phyloP scores from a whole-genome alignment of 2,888 invertebrate species.

The Heteromyza rotundicornis region DNA sequence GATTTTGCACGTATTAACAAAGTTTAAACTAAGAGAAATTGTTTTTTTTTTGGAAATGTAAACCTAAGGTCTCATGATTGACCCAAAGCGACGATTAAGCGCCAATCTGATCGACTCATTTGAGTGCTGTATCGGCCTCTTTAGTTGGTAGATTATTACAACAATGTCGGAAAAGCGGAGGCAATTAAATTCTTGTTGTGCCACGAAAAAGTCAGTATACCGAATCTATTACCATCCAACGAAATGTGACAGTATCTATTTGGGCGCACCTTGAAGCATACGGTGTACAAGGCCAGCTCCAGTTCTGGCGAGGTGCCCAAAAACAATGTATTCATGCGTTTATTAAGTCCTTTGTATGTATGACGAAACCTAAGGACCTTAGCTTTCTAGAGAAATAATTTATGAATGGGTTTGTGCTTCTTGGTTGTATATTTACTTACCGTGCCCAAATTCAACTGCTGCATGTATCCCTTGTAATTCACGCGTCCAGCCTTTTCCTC shows the following conservation, averaged over 20 bases:
- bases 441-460: constrained; percentile 73
- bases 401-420: not conserved
- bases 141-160: too few species aligned
- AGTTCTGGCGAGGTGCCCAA: constrained; percentile 89
- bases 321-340: constrained; percentile 80
- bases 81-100: too few species aligned
- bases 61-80: too few species aligned
- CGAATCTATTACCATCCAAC: constrained; percentile 73
- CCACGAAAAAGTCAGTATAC: constrained; percentile 76
- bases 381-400: constrained; percentile 73
- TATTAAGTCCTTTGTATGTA: constrained; percentile 73
- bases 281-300: constrained; percentile 87
- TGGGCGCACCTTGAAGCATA: constrained; percentile 81
- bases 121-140: too few species aligned
- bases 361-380: constrained; percentile 76
- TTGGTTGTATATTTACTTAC: constrained; percentile 65
- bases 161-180: constrained; percentile 81
- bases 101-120: too few species aligned
- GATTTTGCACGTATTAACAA: too few species aligned
- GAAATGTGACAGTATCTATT: constrained; percentile 77
- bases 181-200: constrained; percentile 80
- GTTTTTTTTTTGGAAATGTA: too few species aligned
- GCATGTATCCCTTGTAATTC: constrained; percentile 82
- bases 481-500: constrained; percentile 75
- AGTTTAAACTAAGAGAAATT: too few species aligned